Evolutionary conservation across 2,797 vertebrate genomes (phyloP).

Genomic region (Rhabdomys pumilio): DNA sequence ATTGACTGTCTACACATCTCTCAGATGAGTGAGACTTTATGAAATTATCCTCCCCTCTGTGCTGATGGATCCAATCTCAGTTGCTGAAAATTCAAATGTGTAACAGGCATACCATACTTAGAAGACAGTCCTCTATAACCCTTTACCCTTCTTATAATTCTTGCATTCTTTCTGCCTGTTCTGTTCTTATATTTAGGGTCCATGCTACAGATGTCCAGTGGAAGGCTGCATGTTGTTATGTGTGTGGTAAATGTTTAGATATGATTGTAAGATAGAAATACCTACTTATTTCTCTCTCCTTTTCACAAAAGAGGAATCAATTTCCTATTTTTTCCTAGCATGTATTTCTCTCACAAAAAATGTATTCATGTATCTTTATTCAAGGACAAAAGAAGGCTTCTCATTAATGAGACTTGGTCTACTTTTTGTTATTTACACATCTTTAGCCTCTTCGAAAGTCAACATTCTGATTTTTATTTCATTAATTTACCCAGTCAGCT

Average conservation of each 20-base stretch:
- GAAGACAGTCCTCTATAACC: not conserved
- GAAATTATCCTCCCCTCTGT: not conserved
- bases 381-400: not conserved
- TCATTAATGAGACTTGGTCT: not conserved
- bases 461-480: constrained; percentile 26
- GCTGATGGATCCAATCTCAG: not conserved
- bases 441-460: constrained; percentile 10
- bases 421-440: not conserved
- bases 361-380: not conserved
- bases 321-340: not conserved
- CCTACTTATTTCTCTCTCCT: not conserved
- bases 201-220: not conserved
- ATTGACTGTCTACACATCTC: not conserved
- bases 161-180: not conserved
- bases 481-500: not conserved
- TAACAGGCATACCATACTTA: not conserved
- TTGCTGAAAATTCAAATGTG: not conserved
- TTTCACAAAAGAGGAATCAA: constrained; percentile 7
- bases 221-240: not conserved
- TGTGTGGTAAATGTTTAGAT: not conserved
- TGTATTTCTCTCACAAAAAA: not conserved
- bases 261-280: constrained; percentile 16
- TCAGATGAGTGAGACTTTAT: no score
- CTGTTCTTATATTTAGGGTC: not conserved
- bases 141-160: not conserved